phyloP scores from a whole-genome alignment of 2,888 invertebrate genomes.

The Actias luna region DNA sequence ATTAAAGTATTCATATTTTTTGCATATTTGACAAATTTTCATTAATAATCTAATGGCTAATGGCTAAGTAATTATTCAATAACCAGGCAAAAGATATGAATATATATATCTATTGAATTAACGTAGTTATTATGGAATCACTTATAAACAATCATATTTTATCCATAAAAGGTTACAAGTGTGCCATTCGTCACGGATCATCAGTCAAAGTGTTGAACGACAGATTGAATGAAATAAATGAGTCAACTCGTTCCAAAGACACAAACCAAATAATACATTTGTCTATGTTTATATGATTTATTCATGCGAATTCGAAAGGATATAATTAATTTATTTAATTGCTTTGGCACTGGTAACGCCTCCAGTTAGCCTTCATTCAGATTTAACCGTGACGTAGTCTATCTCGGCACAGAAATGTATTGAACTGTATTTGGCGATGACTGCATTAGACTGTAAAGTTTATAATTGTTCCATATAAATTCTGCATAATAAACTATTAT shows the following conservation, averaged over 20 bases:
- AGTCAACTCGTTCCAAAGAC: slow-evolving; percentile 8
- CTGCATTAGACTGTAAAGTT: slow-evolving; percentile 48
- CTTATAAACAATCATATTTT: background rate
- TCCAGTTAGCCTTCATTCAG: slow-evolving; percentile 72
- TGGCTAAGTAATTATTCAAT: too few relatives aligned
- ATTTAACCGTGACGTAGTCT: slow-evolving; percentile 73
- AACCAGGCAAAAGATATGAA: too few relatives aligned
- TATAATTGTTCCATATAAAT: background rate
- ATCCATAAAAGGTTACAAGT: slow-evolving; percentile 1
- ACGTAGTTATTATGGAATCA: background rate
- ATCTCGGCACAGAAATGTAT: slow-evolving; percentile 61
- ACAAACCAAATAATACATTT: slow-evolving; percentile 20
- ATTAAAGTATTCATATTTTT: too few relatives aligned
- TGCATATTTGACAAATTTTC: too few relatives aligned
- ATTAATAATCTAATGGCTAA: too few relatives aligned
- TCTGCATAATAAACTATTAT: background rate
- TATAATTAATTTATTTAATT: slow-evolving; percentile 76
- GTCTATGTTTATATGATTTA: slow-evolving; percentile 40
- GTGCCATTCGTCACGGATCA: slow-evolving; percentile 3
- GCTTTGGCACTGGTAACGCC: slow-evolving; percentile 67
- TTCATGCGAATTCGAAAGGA: slow-evolving; percentile 71
- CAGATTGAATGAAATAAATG: slow-evolving; percentile 8
- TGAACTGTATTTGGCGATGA: slow-evolving; percentile 65
- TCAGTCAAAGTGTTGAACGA: slow-evolving; percentile 9
- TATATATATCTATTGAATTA: background rate